phyloP scores from a whole-genome alignment of 2,797 vertebrate genomes.

The Tiaroga cobitis region DNA sequence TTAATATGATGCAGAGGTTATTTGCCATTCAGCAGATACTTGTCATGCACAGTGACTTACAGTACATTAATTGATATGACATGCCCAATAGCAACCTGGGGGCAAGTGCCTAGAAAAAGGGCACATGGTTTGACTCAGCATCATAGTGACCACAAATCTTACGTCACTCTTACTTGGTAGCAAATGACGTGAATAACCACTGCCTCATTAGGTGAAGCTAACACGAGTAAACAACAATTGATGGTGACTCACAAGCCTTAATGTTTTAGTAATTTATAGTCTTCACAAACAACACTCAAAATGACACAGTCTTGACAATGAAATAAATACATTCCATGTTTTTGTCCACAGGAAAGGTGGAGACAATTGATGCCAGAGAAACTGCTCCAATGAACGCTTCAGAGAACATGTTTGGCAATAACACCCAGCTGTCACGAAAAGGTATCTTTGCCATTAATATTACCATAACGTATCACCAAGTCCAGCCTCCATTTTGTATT shows the following conservation, averaged over 20 bases:
- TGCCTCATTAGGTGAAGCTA: background rate
- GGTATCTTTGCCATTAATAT: conserved; percentile 64
- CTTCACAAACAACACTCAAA: background rate
- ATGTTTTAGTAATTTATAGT: background rate
- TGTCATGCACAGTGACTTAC: background rate
- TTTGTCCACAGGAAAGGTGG: conserved; percentile 80
- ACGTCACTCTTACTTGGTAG: background rate
- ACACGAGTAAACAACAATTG: background rate
- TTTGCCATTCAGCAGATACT: conserved; percentile 15
- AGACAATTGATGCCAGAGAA: conserved; percentile 92
- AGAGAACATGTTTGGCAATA: conserved; percentile 86
- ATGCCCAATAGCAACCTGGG: background rate
- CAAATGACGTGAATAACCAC: background rate
- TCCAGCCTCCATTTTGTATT: background rate
- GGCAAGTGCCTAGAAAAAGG: background rate
- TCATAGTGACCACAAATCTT: background rate
- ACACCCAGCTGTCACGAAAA: conserved; percentile 82
- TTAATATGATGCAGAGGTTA: conserved; percentile 4
- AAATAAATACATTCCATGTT: conserved; percentile 14
- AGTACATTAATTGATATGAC: background rate
- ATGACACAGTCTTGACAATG: background rate
- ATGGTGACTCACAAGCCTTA: background rate
- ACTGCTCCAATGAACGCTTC: conserved; percentile 84
- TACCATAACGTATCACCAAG: background rate
- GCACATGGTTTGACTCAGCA: conserved; percentile 4